Evolutionary conservation across 1,140 invertebrate species (phyloP).

Genomic region (Drosophila virilis): DNA sequence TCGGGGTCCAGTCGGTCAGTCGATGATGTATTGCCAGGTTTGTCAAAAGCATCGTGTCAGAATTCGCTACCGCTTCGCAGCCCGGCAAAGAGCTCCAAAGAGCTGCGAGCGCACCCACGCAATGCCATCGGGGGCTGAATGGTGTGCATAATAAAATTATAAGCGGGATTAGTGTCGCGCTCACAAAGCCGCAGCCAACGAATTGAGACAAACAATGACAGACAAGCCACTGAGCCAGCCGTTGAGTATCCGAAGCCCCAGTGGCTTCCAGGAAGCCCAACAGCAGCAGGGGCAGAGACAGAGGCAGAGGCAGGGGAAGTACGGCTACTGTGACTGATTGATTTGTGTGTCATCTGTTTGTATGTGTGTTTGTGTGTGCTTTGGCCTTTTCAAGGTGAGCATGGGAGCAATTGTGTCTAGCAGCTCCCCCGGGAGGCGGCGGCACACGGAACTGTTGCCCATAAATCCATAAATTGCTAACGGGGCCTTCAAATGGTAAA

Average conservation of each 20-base stretch:
- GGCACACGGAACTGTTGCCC: conserved; percentile 3
- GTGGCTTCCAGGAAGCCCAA: conserved; percentile 39
- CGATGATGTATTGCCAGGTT: conserved; percentile 64
- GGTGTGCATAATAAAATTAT: conserved; percentile 72
- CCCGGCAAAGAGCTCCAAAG: background rate
- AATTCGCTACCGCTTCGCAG: conserved; percentile 58
- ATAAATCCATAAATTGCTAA: conserved; percentile 41
- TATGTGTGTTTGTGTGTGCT: background rate
- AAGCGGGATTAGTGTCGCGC: conserved; percentile 78
- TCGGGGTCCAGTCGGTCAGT: conserved; percentile 17
- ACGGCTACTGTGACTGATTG: conserved; percentile 73
- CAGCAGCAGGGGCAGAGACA: background rate
- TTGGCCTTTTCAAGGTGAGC: conserved; percentile 53
- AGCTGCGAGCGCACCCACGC: conserved; percentile 28
- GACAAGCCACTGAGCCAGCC: conserved; percentile 18
- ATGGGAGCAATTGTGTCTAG: conserved; percentile 39
- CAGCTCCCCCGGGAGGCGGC: conserved; percentile 35
- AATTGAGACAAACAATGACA: conserved; percentile 78
- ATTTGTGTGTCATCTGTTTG: conserved; percentile 50
- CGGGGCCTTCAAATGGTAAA: conserved; percentile 27
- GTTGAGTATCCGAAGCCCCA: background rate
- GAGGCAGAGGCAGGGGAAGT: background rate
- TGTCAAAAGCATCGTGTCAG: conserved; percentile 59
- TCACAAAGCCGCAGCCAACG: conserved; percentile 46
- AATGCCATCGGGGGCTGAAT: background rate